Percentiles rank a stretch among this genome's conserved stretches.
Evolutionary conservation across 2,888 invertebrate genomes (phyloP).

Genomic region (Eupsilia transversa): DNA sequence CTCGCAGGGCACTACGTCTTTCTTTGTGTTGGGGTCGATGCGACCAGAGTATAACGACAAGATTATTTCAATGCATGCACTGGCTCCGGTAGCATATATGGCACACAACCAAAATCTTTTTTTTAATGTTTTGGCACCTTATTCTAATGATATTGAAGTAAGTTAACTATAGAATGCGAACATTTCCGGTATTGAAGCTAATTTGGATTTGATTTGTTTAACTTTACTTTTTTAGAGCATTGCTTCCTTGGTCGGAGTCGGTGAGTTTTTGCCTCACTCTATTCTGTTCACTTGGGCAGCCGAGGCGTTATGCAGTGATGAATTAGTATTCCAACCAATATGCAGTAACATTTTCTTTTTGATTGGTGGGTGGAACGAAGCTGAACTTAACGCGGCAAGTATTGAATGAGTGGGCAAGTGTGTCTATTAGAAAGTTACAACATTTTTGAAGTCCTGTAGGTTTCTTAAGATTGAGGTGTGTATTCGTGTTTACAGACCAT

Average conservation of each 20-base stretch:
- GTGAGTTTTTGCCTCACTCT: slow-evolving; percentile 92
- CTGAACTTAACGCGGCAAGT: slow-evolving; percentile 75
- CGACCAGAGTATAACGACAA: slow-evolving; percentile 92
- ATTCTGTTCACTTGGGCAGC: slow-evolving; percentile 88
- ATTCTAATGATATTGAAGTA: slow-evolving; percentile 84
- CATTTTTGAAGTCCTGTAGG: background rate
- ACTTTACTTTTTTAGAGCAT: slow-evolving; percentile 73
- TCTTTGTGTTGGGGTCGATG: no score
- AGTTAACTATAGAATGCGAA: slow-evolving; percentile 32
- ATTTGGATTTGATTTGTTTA: background rate
- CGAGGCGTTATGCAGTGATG: slow-evolving; percentile 89
- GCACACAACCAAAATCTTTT: slow-evolving; percentile 89
- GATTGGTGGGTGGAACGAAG: slow-evolving; percentile 91
- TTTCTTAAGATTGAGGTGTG: background rate
- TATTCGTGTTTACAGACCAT: slow-evolving; percentile 88
- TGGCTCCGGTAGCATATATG: slow-evolving; percentile 93
- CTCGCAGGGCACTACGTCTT: slow-evolving; percentile 93
- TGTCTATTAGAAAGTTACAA: background rate
- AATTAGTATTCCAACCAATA: slow-evolving; percentile 88
- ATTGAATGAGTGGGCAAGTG: background rate
- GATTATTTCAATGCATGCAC: slow-evolving; percentile 92
- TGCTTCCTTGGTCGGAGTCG: slow-evolving; percentile 85
- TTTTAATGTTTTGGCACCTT: slow-evolving; percentile 83
- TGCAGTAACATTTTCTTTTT: slow-evolving; percentile 93
- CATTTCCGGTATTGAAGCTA: background rate